Evolutionary conservation across 2,113 vertebrate species (phyloP), one percentile per base, ranked within the genome.

Genomic region (Hydropotes inermis): DNA sequence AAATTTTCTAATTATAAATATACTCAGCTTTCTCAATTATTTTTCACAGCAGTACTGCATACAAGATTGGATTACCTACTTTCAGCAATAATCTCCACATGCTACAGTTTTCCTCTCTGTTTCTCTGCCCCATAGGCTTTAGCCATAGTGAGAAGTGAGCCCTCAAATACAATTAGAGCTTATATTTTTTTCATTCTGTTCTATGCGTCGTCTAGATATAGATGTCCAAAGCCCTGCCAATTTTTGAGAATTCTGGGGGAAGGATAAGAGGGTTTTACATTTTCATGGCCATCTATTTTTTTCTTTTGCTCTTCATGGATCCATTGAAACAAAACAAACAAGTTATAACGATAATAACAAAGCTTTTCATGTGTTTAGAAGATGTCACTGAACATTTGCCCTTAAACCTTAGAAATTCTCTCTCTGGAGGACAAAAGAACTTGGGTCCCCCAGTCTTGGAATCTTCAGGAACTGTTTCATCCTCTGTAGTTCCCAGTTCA

Each of bases 171-270:
- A 70, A 45, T 15, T 45, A 96, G 30, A 11, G 16, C 19, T 87
- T 90, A 0, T 23, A 33, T 82, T 19, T 9, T 19, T 76, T 86
- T 74, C 15, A 61, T 78, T 91, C 81, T 85, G 17, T n/a, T 58
- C 15, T 89, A 8, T 60, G n/a, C 85, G 55, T 67, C 33, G 61
- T 83, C 60, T 87, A 43, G 33, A 94, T n/a, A 82, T 3, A 93
- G n/a, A 87, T 91, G 30, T 28, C 36, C 23, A 84, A 89, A 87
- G 21, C 11, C 16, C 16, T 91, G 6, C 12, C 70, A 58, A 76
- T 85, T 94, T 96, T 94, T 83, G 81, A 97, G 55, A 92, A 89
- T 93, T 93, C 85, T 89, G 47, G 27, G 1, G n/a, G 5, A 95
- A 92, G 13, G 2, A 88, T 36, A 16, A 45, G 16, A 81, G 10